Base-by-base conservation (phyloP, 2,888 invertebrate genomes). In the Dynastes tityus region DNA sequence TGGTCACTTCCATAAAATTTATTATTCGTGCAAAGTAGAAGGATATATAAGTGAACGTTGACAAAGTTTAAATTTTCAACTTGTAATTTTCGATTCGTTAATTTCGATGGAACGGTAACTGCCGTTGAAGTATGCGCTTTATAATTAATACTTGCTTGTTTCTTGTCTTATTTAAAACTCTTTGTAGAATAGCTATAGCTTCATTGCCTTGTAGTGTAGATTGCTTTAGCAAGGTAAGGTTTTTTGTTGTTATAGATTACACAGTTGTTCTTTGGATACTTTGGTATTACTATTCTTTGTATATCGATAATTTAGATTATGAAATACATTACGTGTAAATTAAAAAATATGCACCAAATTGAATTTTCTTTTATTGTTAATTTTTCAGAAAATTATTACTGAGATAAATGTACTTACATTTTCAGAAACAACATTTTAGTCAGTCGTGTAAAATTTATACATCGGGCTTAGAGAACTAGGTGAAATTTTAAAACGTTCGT, bases 1-100 rank as follows among this genome's bases (percentile, higher is more conserved):
- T 63, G n/a, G 63, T 63, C 63, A 63, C 63, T 32, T 63, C 29
- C 29, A 63, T 16, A 29, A 68, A 68, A 68, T 68, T 68, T 68
- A 68, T 68, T 51, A 68, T 51, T 16, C 49, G 29, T 27, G 11
- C 27, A 32, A 29, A 29, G 11, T 11, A 9, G 29, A 27, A 29
- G 32, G 55, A 58, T 45, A 8, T 22, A 22, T 16, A 13, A 55
- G 6, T 13, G 55, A n/a, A 6, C 16, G 32, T n/a, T 55, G 8
- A 63, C 11, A 68, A 68, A 68, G 51, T 51, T 8, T 51, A 29
- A 49, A 37, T 37, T 37, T 5, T 37, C 32, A 37, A 68, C 45
- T 40, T 22, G 22, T 45, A 45, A 22, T 27, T 27, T 68, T 51
- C 68, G 27, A 11, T 51, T 68, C 29, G 51, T 51, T 27, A 68